These are phyloP conservation scores for Leptinotarsa defecta DNA, from an alignment of 1,140 invertebrate genomes.

Conservation along the genomic window DNA sequence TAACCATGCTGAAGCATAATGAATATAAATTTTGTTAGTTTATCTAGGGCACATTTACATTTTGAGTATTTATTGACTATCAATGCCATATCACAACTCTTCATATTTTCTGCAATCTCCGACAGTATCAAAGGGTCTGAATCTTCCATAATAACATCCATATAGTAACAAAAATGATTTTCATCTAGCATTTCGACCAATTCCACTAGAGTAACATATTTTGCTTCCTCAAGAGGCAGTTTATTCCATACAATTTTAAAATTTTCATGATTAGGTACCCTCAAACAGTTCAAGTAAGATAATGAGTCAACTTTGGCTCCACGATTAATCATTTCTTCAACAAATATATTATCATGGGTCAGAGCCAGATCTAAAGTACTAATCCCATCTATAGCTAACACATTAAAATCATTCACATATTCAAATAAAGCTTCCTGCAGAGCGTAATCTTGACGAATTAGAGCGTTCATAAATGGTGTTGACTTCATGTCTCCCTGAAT, in stretches of 20 bases:
- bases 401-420: conserved; percentile 37
- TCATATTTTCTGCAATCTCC: background rate
- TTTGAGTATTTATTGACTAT: background rate
- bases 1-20: conserved; percentile 26
- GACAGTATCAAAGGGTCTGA: background rate
- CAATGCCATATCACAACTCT: conserved; percentile 21
- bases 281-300: conserved; percentile 26
- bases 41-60: background rate
- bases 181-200: background rate
- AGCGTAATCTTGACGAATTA: conserved; percentile 20
- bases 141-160: conserved; percentile 30
- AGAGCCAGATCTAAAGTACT: conserved; percentile 32
- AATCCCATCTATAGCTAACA: conserved; percentile 21
- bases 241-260: conserved; percentile 36
- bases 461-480: conserved; percentile 38
- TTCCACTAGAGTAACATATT: background rate
- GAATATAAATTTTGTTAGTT: conserved; percentile 27
- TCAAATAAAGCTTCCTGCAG: conserved; percentile 34
- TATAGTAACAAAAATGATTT: conserved; percentile 13
- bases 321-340: conserved; percentile 34
- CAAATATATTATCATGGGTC: conserved; percentile 17
- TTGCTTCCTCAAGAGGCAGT: conserved; percentile 17
- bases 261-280: conserved; percentile 24
- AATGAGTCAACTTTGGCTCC: conserved; percentile 32
- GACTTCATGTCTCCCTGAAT: conserved; percentile 24